phyloP scores from a whole-genome alignment of 2,797 vertebrate species.

The Acomys russatus region DNA sequence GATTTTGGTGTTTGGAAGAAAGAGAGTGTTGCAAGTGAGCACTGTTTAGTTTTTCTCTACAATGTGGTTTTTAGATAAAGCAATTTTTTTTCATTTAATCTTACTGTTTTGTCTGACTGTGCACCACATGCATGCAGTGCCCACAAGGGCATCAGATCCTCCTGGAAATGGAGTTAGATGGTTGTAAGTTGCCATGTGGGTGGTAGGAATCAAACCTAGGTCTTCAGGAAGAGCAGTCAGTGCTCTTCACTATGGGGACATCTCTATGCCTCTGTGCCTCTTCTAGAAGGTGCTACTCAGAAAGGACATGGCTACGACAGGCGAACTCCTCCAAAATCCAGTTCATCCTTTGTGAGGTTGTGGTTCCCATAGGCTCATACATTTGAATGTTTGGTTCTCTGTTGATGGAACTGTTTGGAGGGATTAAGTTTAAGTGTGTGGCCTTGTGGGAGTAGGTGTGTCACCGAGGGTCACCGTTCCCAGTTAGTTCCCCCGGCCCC shows the following conservation, averaged over 20 bases:
- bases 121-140: neutral
- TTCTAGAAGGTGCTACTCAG: neutral
- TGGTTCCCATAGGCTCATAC: neutral
- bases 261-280: neutral
- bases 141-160: neutral
- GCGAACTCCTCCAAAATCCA: neutral
- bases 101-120: neutral
- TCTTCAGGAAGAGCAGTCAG: neutral
- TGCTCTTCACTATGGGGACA: neutral
- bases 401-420: neutral
- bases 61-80: neutral
- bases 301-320: neutral
- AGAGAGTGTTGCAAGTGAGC: neutral
- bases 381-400: neutral
- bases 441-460: neutral
- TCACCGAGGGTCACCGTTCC: neutral
- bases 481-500: neutral
- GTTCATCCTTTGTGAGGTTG: neutral
- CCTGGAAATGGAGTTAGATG: neutral
- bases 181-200: neutral
- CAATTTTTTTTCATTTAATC: neutral
- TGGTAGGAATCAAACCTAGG: neutral
- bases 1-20: neutral
- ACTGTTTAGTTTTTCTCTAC: constrained; percentile 12
- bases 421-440: neutral